Evolutionary conservation across 2,113 vertebrate genomes (phyloP), one percentile per base, ranked within the genome.

Genomic region (Solenodon paradoxus): DNA sequence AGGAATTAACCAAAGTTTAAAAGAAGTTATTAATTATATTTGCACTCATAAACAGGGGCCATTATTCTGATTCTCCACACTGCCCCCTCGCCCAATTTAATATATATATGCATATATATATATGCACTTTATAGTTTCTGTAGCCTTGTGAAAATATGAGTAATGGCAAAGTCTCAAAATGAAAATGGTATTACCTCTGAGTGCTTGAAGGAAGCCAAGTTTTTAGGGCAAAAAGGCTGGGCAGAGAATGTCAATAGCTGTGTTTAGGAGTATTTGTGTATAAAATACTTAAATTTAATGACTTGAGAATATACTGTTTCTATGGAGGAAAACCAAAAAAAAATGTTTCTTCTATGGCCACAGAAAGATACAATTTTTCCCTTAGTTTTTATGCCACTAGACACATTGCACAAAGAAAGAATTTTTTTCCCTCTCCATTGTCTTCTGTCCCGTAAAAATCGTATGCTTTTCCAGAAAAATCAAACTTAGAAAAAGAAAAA

Each of bases 401-500:
- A 40, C 79, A 61, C 9, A 79, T 49, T 92, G 91, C 81, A 22
- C 7, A 61, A 88, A 89, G 6, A 80, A 80, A 47, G 72, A 51
- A 1, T 3, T 69, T 81, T 57, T 91, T 53, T 59, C 30, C 22
- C 20, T 94, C 22, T 95, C 59, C 32, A 38, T 88, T 90, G n/a
- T n/a, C n/a, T 15, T 68, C 16, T 71, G 26, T 92, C n/a, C 55
- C 2, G 28, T 82, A 59, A 97, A 93, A 91, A 68, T 85, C 55
- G 72, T 49, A 82, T 9, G 12, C 28, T 72, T 59, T 87, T 85
- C 42, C 53, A 89, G 63, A 78, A 81, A 89, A 78, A 47, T 12
- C 55, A 90, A 95, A 82, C 63, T 72, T 32, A 94, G 63, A 59
- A 88, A 91, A n/a, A 72, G 81, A 88, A 81, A 82, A 95, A 16